phyloP scores from a whole-genome alignment of 2,113 vertebrate genomes.

The Pao palembangensis region DNA sequence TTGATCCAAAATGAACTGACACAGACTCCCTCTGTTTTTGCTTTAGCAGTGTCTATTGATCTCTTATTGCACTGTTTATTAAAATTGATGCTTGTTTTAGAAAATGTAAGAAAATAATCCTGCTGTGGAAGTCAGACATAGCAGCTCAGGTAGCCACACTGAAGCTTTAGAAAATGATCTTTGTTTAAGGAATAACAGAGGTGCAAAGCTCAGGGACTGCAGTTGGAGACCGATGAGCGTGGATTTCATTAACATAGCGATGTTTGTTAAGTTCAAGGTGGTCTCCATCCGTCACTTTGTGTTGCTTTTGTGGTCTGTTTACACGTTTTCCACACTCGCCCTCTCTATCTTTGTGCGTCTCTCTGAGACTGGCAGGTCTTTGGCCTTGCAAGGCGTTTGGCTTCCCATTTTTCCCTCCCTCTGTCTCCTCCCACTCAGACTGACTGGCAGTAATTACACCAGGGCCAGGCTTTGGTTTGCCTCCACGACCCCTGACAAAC shows the following conservation, averaged over 20 bases:
- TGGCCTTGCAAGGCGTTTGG: constrained; percentile 48
- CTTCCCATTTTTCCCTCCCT: constrained; percentile 45
- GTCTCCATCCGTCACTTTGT: constrained; percentile 31
- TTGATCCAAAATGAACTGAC: too few relatives aligned
- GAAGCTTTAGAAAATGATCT: neutral
- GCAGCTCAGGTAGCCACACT: neutral
- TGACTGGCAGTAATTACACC: constrained; percentile 72
- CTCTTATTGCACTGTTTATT: too few relatives aligned
- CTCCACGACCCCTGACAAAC: constrained; percentile 41
- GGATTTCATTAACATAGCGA: too few relatives aligned
- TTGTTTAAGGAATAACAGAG: neutral
- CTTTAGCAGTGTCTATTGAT: too few relatives aligned
- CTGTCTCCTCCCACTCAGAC: constrained; percentile 45
- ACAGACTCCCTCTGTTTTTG: too few relatives aligned
- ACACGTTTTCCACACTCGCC: constrained; percentile 2
- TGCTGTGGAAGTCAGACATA: too few relatives aligned
- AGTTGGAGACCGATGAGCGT: too few relatives aligned
- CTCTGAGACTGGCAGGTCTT: constrained; percentile 61
- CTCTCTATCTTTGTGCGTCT: constrained; percentile 28
- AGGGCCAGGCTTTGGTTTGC: constrained; percentile 42
- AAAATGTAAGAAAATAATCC: too few relatives aligned
- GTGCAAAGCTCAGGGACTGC: neutral
- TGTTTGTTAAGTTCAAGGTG: constrained; percentile 5
- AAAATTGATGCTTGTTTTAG: too few relatives aligned
- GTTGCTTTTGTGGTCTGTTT: constrained; percentile 27